Evolutionary conservation across 2,888 invertebrate genomes (phyloP).

Genomic region (Eretmocerus hayati): DNA sequence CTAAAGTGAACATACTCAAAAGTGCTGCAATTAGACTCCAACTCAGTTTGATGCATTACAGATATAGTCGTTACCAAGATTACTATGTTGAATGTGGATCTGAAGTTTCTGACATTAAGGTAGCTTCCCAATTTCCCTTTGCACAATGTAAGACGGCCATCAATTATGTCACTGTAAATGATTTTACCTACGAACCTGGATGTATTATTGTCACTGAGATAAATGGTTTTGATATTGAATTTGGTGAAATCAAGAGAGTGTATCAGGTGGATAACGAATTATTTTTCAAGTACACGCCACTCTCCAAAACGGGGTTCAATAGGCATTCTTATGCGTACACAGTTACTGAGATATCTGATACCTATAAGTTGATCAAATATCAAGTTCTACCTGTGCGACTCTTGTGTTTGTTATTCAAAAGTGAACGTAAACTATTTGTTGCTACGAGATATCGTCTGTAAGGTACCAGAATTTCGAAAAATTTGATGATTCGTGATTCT

Average conservation of each 20-base stretch:
- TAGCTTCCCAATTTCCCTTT: neutral
- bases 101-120: neutral
- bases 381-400: neutral
- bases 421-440: neutral
- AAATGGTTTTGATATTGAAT: neutral
- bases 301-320: neutral
- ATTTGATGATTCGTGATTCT: too few species aligned
- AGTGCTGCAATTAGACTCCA: neutral
- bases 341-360: neutral
- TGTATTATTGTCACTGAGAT: neutral
- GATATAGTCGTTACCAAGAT: neutral
- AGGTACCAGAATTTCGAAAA: neutral
- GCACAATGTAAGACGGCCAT: neutral
- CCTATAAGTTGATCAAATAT: neutral
- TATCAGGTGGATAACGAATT: neutral
- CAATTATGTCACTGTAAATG: neutral
- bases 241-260: neutral
- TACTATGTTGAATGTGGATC: neutral
- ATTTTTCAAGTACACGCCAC: neutral
- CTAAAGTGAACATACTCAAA: neutral
- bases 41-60: neutral
- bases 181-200: neutral
- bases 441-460: neutral
- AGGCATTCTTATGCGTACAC: neutral
- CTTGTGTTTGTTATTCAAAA: neutral